A percentile compares a stretch with the other conserved stretches of the same genome.
Evolutionary conservation across 2,113 vertebrate species (phyloP).

Genomic region (Setophaga petechia): DNA sequence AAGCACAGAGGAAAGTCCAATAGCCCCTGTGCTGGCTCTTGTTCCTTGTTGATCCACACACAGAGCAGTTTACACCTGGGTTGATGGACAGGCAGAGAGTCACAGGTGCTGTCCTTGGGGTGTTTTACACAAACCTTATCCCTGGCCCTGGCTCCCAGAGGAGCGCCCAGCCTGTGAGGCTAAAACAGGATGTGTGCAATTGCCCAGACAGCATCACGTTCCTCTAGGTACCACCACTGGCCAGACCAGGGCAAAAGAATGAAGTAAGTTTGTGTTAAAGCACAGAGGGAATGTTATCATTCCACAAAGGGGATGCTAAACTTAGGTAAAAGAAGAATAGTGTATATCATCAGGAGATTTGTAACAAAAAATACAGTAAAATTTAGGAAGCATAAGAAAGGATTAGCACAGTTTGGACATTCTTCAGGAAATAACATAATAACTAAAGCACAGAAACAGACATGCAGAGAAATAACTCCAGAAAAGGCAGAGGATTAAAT

Average conservation of each 20-base stretch:
- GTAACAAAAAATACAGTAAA: background rate
- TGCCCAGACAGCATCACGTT: background rate
- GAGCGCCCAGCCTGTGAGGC: background rate
- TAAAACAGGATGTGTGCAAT: accelerated
- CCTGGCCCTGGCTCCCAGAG: background rate
- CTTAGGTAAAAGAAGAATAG: background rate
- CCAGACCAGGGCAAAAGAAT: background rate
- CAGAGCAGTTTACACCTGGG: background rate
- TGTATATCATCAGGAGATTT: background rate
- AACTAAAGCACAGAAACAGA: background rate
- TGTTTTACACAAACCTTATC: accelerated
- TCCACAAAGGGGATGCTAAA: background rate
- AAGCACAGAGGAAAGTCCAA: background rate
- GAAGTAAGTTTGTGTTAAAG: background rate
- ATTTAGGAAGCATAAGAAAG: background rate
- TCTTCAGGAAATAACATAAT: background rate
- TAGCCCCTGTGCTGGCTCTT: background rate
- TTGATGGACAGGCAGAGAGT: background rate
- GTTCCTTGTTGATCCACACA: background rate
- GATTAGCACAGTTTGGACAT: background rate
- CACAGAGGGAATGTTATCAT: background rate
- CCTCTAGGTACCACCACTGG: too few relatives aligned
- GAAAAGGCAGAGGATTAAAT: background rate
- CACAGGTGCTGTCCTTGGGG: background rate
- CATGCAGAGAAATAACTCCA: background rate